Conservation (phyloP, 2,888 invertebrate genomes). For the Apodemia mormo region DNA sequence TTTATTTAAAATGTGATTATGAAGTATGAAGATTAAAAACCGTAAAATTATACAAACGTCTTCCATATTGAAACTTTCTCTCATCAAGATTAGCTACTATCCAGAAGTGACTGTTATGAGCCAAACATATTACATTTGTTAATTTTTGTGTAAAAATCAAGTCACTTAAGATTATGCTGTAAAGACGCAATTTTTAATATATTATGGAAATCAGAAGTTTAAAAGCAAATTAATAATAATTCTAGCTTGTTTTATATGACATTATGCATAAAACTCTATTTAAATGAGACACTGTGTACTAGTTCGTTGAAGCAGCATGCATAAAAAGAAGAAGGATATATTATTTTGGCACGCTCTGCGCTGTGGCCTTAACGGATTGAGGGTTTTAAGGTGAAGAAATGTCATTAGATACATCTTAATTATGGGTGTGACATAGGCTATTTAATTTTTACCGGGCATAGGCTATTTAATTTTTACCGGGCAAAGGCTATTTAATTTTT, state of each 20-base stretch:
- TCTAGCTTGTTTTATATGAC: background rate
- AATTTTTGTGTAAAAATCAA: background rate
- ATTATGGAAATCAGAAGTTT: background rate
- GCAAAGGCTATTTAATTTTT: too few relatives aligned
- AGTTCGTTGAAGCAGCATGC: background rate
- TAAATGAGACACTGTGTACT: background rate
- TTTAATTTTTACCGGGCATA: too few relatives aligned
- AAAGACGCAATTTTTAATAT: background rate
- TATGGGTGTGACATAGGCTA: too few relatives aligned
- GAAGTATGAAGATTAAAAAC: constrained; percentile 6
- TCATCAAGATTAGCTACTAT: background rate
- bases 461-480: too few relatives aligned
- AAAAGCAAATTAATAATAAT: background rate
- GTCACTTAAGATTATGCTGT: background rate
- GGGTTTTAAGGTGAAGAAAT: too few relatives aligned
- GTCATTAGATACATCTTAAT: too few relatives aligned
- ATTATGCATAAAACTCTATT: background rate
- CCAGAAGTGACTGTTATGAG: background rate
- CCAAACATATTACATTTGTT: background rate
- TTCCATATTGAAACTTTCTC: background rate
- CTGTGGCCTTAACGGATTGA: too few relatives aligned
- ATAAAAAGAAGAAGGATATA: background rate
- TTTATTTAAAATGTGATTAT: constrained; percentile 1
- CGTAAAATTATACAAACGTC: background rate
- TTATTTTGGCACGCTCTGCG: too few relatives aligned